phyloP scores from a whole-genome alignment of 2,797 vertebrate genomes.

The Australoheros facetus region DNA sequence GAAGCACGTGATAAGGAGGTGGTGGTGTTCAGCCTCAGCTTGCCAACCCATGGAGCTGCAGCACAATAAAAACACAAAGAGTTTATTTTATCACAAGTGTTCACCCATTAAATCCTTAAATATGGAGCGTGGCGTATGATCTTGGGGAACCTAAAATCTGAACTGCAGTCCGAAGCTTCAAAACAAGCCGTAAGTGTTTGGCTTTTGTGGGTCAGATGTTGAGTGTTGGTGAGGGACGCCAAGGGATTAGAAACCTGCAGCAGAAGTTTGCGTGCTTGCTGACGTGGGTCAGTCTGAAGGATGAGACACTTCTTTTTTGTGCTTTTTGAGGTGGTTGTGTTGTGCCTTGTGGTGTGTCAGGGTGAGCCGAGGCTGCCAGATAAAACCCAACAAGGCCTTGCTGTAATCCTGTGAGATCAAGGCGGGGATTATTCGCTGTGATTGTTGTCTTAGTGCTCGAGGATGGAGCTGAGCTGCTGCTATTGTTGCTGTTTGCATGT shows the following conservation, averaged over 20 bases:
- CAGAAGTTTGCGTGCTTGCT: not conserved
- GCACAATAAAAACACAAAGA: too few species aligned
- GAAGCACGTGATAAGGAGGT: too few species aligned
- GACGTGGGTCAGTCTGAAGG: not conserved
- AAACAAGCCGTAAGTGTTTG: too few species aligned
- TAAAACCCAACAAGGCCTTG: not conserved
- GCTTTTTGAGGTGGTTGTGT: not conserved
- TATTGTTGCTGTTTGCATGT: not conserved
- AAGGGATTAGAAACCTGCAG: not conserved
- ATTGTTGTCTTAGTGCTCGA: constrained; percentile 26
- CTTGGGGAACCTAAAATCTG: too few species aligned
- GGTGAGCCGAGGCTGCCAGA: constrained; percentile 1
- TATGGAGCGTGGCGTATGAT: too few species aligned
- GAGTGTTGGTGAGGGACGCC: too few species aligned
- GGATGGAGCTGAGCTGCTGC: constrained; percentile 8
- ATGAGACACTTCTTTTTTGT: not conserved
- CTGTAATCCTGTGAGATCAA: constrained; percentile 46
- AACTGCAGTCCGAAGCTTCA: too few species aligned
- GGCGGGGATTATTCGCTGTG: constrained; percentile 32
- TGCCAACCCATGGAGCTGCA: too few species aligned
- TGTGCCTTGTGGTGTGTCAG: not conserved
- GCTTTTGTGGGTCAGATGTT: too few species aligned
- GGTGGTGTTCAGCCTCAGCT: too few species aligned
- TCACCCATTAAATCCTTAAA: too few species aligned
- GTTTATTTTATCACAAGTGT: too few species aligned